A percentile compares a stretch with the other conserved stretches of the same genome.
Evolutionary conservation across 2,888 invertebrate species (phyloP).

Genomic region (Orthosia gracilis): DNA sequence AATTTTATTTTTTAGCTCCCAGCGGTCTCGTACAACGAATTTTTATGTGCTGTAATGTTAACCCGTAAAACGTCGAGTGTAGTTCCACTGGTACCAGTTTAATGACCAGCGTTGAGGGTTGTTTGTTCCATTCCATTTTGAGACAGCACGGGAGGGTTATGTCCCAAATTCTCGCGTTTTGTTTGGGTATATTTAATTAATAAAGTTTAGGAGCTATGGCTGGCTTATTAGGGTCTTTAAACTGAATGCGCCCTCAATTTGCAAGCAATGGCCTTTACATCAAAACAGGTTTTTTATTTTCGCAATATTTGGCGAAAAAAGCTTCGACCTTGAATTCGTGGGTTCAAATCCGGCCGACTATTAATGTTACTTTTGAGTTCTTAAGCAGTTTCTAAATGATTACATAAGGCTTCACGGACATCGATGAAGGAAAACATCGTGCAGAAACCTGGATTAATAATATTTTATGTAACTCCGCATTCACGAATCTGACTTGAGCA

Average conservation of each 20-base stretch:
- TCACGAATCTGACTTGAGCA: too few relatives aligned
- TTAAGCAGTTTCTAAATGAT: too few relatives aligned
- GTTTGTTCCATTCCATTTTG: constrained; percentile 56
- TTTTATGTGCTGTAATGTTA: constrained; percentile 54
- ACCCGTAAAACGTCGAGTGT: constrained; percentile 60
- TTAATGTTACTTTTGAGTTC: too few relatives aligned
- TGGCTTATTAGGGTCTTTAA: constrained; percentile 32
- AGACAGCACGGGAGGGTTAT: constrained; percentile 50
- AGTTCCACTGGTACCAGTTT: constrained; percentile 57
- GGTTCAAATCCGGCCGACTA: too few relatives aligned
- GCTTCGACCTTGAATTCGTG: background rate
- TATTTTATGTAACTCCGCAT: too few relatives aligned
- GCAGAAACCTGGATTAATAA: too few relatives aligned
- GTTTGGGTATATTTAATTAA: constrained; percentile 62
- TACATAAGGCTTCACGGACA: too few relatives aligned
- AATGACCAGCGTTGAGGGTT: constrained; percentile 57
- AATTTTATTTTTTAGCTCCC: constrained; percentile 43
- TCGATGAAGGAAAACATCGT: too few relatives aligned
- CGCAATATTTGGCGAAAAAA: background rate
- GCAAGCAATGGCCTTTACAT: constrained; percentile 12
- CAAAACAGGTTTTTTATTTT: constrained; percentile 7
- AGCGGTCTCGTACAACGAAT: constrained; percentile 40
- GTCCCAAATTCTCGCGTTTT: constrained; percentile 51
- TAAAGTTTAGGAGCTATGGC: constrained; percentile 50
- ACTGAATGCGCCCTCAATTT: constrained; percentile 38